These are phyloP conservation scores for Synchiropus splendidus DNA, from an alignment of 2,113 vertebrate species.

Conservation along the genomic window DNA sequence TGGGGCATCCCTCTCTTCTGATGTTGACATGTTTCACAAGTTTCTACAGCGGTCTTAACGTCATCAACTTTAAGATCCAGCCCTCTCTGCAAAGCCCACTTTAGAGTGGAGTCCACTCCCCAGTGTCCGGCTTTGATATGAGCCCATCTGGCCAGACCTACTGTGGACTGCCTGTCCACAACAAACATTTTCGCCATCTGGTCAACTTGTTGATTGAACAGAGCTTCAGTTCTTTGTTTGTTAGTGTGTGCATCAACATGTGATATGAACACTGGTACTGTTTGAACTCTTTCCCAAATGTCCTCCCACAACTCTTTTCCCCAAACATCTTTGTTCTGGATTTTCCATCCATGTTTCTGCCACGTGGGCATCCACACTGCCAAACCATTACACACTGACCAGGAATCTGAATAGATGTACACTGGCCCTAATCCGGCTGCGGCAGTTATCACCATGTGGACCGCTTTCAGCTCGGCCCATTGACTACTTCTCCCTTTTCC, in stretches of 20 bases:
- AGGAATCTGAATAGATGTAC: background rate
- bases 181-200: background rate
- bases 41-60: background rate
- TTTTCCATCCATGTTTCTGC: background rate
- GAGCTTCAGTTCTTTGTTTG: background rate
- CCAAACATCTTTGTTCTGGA: background rate
- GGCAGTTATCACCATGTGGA: background rate
- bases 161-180: background rate
- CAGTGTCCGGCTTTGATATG: background rate
- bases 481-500: background rate
- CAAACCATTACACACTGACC: background rate
- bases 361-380: background rate
- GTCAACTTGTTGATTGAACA: background rate
- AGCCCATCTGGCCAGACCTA: background rate
- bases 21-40: background rate
- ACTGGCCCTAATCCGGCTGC: background rate
- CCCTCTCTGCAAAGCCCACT: background rate
- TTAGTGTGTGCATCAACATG: background rate
- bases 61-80: background rate
- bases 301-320: background rate
- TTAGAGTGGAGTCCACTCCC: background rate
- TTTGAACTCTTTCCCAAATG: background rate
- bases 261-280: background rate
- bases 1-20: background rate
- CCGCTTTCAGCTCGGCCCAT: too few relatives aligned